phyloP scores from a whole-genome alignment of 2,797 vertebrate genomes.

The Pseudotriccus pelzelni region DNA sequence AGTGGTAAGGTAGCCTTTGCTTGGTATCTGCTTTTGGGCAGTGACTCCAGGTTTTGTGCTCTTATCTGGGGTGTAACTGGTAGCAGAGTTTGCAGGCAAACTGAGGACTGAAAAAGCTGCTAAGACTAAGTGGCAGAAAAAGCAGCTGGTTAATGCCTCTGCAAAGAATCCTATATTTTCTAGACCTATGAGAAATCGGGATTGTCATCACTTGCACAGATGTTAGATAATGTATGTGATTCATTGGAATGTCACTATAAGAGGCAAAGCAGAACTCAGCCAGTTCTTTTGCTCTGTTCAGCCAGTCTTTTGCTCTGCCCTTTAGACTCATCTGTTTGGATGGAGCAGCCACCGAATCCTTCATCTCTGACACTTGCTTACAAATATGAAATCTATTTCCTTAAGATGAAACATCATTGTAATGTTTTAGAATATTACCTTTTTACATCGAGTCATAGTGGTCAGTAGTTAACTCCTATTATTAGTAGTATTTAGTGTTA shows the following conservation, averaged over 20 bases:
- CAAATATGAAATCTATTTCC: neutral
- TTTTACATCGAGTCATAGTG: neutral
- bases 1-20: neutral
- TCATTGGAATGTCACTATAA: fast-evolving
- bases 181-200: neutral
- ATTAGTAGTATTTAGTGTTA: neutral
- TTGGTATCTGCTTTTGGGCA: neutral
- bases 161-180: neutral
- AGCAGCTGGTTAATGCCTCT: neutral
- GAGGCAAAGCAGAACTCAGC: neutral
- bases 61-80: neutral
- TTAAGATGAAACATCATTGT: neutral
- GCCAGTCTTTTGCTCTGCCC: neutral
- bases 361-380: neutral
- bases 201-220: neutral
- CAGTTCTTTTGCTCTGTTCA: neutral
- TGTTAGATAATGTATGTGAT: neutral
- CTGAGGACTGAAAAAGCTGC: neutral
- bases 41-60: fast-evolving
- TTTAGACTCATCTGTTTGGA: neutral
- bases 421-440: neutral
- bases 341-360: neutral
- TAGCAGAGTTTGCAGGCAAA: neutral
- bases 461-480: neutral
- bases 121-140: neutral